Percentiles rank a stretch among this genome's conserved stretches.
Conservation (phyloP, 1,140 invertebrate species). For the Argopecten irradians region DNA sequence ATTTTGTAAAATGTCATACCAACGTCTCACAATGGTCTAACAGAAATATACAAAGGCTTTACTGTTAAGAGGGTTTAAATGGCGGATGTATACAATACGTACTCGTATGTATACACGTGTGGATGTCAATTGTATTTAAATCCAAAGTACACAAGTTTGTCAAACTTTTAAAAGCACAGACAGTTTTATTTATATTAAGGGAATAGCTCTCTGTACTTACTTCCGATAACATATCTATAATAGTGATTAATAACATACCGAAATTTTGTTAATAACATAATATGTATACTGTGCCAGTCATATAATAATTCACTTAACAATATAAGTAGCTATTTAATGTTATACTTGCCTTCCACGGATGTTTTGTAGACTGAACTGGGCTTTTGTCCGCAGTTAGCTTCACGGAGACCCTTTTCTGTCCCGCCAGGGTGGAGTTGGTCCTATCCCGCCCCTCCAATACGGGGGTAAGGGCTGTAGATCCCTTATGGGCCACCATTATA, state of each 20-base stretch:
- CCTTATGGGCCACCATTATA: neutral
- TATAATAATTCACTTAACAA: no score
- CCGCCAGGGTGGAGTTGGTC: neutral
- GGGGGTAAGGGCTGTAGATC: neutral
- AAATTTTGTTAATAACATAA: no score
- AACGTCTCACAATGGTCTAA: neutral
- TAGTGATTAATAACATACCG: no score
- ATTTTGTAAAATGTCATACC: neutral
- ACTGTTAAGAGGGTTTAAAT: neutral
- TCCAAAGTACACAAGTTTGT: neutral
- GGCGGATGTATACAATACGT: neutral
- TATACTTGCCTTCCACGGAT: neutral
- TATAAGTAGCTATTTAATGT: no score
- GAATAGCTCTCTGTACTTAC: no score
- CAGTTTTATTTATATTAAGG: no score
- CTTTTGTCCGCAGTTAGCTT: neutral
- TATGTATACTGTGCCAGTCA: no score
- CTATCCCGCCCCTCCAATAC: neutral
- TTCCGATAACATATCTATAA: no score
- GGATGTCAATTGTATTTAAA: neutral
- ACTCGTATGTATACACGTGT: neutral
- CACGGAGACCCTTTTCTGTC: conserved; percentile 14
- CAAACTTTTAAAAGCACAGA: neutral
- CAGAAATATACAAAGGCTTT: neutral
- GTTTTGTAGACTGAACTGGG: neutral